Percentiles rank a stretch among this genome's conserved stretches.
phyloP scores from a whole-genome alignment of 2,888 invertebrate genomes.

The Ferrisia virgata region DNA sequence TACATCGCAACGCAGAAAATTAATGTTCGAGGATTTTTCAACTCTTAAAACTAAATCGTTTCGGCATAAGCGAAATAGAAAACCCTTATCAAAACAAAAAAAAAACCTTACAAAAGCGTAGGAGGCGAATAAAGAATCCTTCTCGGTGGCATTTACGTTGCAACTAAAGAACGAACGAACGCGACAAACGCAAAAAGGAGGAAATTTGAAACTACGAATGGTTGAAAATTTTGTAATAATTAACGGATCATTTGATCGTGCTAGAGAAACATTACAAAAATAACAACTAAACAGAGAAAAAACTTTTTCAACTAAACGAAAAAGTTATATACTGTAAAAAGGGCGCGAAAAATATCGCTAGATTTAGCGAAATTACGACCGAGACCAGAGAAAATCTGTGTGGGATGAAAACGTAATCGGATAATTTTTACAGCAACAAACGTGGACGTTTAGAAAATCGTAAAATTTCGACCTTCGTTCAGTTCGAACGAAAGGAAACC shows the following conservation, averaged over 20 bases:
- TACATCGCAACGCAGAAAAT: background rate
- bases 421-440: background rate
- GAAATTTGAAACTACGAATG: background rate
- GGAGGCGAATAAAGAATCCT: background rate
- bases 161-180: background rate
- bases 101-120: background rate
- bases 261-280: background rate
- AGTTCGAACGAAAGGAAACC: too few species aligned
- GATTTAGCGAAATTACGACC: background rate
- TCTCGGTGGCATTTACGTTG: too few species aligned
- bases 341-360: background rate
- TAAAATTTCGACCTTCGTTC: background rate
- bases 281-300: background rate
- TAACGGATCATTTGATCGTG: background rate
- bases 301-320: background rate
- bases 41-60: background rate
- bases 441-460: background rate
- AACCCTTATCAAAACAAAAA: background rate
- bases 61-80: background rate
- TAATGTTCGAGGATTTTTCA: background rate
- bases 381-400: background rate
- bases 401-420: background rate
- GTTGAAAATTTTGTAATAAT: background rate
- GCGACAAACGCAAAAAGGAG: background rate
- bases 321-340: background rate